Evolutionary conservation across 1,140 invertebrate species (phyloP), one percentile per base, ranked within the genome.

Genomic region (Sogatella furcifera): DNA sequence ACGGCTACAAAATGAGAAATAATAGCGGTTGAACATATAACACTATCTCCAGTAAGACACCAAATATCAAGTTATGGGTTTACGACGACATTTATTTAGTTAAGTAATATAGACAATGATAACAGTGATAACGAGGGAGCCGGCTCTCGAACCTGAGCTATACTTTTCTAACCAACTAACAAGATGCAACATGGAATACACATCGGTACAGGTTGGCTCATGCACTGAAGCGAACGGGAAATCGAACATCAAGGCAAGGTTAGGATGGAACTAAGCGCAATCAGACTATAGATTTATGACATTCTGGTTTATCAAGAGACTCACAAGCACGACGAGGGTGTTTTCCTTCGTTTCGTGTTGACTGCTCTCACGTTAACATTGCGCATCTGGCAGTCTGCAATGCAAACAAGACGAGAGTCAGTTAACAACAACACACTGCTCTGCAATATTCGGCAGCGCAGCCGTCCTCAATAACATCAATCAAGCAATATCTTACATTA

Each of bases 361-460:
- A 82, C 81, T 80, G 81, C 81, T 81, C 81, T 83, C 78, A 81
- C 80, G 79, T 82, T 83, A 80, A 82, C 81, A 84, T 83, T 84
- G 78, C 81, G 81, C 80, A 81, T 81, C 79, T 83, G 81, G 80
- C 78, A 83, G 80, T 83, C 81, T 83, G 80, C 80, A 84, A 84
- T 62, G 59, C 38, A 66, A 66, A 66, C 61, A 66, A 60, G 59
- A 60, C 52, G 44, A 31, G 22, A 60, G 59, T 60, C 59, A 60
- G 59, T 55, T 28, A 38, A 38, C 34, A 38, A 38, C 34, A 38
- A 38, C 34, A 38, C 11, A 38, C 11, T 8, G 34, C 34, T 9
- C 34, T 38, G 34, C 24, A 28, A 28, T 28, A 28, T 28, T 28
- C 24, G 34, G 34, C 34, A 38, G 34, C 34, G 31, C 31, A 5